Base-by-base conservation (phyloP, 2,113 vertebrate species). In the Spilogale gracilis region DNA sequence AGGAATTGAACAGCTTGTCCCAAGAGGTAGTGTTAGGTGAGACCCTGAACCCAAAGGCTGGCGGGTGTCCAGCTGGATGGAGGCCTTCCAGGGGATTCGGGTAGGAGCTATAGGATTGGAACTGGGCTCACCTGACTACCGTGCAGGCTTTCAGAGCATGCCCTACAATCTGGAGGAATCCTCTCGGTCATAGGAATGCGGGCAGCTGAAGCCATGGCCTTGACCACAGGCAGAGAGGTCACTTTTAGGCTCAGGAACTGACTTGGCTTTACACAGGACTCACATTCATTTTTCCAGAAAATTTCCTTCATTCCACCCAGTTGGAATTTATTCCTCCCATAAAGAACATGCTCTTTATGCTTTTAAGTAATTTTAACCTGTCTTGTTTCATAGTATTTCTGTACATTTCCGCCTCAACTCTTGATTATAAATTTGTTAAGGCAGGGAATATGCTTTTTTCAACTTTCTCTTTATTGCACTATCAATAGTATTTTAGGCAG, bases 381-480 rank as follows among this genome's bases (percentile, higher is more conserved):
- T 18, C 25, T 88, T 85, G 13, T 85, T 89, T 74, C 25, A 43
- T 63, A 58, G 9, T 89, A 48, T 80, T 83, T 87, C 80, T 87
- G 16, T 71, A 48, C 3, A 82, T 78, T 58, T 95, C 25, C 92
- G 52, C 30, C 20, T 78, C n/a, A 78, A 81, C 32, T 89, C 45
- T 71, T 92, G 25, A 56, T 69, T 61, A 79, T 87, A 91, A 63
- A 71, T 84, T 93, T 93, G 52, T 93, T 80, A 89, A 85, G 27
- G 27, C 18, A 50, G 27, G 20, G 11, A 67, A 61, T 88, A 9
- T 43, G 20, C 2, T 63, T 52, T 90, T 79, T 56, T 27, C n/a
- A 67, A 80, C 54, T 54, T 30, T 94, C 32, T 85, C 58, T 76
- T 25, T 32, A 43, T 74, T 45, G 30, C 60, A 13, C 14, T 84